Conservation (phyloP, 2,113 vertebrate genomes). For the Fregetta grallaria region DNA sequence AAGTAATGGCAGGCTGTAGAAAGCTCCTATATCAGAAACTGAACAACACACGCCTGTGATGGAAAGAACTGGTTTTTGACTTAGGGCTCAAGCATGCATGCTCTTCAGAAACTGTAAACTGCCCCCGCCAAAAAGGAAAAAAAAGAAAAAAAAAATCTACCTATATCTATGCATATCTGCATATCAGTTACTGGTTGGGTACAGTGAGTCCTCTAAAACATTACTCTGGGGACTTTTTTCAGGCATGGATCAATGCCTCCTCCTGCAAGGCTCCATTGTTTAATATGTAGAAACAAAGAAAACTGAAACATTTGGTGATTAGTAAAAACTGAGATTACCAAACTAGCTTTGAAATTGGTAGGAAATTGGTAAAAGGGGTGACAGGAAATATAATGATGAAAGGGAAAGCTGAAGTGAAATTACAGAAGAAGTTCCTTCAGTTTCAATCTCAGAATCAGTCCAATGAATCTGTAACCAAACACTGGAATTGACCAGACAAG, state of each 20-base stretch:
- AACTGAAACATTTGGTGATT: neutral
- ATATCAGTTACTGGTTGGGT: neutral
- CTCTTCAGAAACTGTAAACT: neutral
- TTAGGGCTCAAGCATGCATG: fast-evolving
- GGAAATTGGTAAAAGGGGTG: neutral
- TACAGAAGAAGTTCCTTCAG: neutral
- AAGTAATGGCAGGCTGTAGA: neutral
- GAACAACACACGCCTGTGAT: neutral
- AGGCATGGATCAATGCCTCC: neutral
- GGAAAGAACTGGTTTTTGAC: neutral
- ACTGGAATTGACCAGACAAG: neutral
- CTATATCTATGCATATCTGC: neutral
- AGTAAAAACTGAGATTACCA: neutral
- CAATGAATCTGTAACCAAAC: neutral
- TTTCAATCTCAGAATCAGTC: neutral
- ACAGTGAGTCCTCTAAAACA: neutral
- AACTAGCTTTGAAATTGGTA: neutral
- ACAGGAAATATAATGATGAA: neutral
- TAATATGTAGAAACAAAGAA: neutral
- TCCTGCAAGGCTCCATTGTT: neutral
- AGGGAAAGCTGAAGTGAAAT: neutral
- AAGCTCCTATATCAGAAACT: neutral
- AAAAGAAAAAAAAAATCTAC: neutral
- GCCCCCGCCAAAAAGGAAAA: neutral
- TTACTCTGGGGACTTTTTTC: neutral